These are phyloP conservation scores for Macrostomum cliftonense DNA, from an alignment of 2,888 invertebrate genomes.

Conservation along the genomic window DNA sequence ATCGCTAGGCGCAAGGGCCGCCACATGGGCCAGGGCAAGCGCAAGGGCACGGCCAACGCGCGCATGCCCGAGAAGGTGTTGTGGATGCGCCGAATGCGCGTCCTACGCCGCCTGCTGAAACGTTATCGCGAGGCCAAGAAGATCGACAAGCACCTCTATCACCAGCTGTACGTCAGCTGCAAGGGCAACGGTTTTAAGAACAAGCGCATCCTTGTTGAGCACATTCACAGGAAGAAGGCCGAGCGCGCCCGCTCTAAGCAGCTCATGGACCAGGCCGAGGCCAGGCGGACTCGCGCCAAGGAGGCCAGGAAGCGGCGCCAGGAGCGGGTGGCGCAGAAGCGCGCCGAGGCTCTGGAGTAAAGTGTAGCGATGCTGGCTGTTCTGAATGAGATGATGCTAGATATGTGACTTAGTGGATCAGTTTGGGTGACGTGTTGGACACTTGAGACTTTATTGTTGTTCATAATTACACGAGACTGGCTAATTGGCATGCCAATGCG, in stretches of 20 bases:
- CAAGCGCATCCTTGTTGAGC: conserved; percentile 98
- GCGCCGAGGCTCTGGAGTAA: no score
- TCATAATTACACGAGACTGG: no score
- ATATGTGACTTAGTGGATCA: no score
- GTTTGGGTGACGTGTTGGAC: no score
- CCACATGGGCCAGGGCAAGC: conserved; percentile 94
- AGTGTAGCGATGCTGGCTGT: no score
- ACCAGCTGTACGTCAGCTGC: conserved; percentile 92
- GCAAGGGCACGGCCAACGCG: conserved; percentile 98
- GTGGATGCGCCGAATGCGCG: conserved; percentile 82
- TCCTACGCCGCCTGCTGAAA: conserved; percentile 76
- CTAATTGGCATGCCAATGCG: no score
- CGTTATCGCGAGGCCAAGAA: conserved; percentile 87
- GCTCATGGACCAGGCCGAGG: conserved; percentile 79
- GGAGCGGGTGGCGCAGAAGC: conserved; percentile 73
- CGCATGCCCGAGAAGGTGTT: conserved; percentile 88
- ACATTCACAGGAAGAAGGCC: conserved; percentile 99
- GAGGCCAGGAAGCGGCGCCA: conserved; percentile 90
- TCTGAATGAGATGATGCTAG: no score
- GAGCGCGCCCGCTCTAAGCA: conserved; percentile 95
- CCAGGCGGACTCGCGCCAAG: conserved; percentile 80
- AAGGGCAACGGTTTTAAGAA: conserved; percentile 64
- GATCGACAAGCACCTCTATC: conserved; percentile 89
- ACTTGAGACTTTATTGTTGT: no score
- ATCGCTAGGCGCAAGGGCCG: conserved; percentile 93